phyloP scores from a whole-genome alignment of 1,140 invertebrate genomes.

The Acromyrmex charruanus region DNA sequence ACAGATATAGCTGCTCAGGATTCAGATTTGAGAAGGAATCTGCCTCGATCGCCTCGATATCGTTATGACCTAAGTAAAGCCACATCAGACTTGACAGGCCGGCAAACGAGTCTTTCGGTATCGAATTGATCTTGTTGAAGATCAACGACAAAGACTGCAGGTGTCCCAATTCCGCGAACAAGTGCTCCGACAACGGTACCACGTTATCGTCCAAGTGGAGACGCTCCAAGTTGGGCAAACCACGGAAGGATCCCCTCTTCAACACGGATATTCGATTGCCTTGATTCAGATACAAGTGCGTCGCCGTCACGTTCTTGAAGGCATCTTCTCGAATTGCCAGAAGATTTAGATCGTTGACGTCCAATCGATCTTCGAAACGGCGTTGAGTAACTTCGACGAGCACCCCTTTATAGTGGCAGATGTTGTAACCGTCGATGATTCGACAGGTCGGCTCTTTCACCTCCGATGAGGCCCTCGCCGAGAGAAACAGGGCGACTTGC shows the following conservation, averaged over 20 bases:
- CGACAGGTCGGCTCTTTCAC: constrained; percentile 22
- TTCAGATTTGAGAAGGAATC: constrained; percentile 44
- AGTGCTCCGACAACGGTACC: constrained; percentile 40
- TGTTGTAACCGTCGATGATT: neutral
- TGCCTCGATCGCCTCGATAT: constrained; percentile 35
- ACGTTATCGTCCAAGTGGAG: constrained; percentile 65
- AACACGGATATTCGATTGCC: constrained; percentile 68
- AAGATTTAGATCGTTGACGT: constrained; percentile 60
- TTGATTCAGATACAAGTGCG: constrained; percentile 27
- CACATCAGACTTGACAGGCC: constrained; percentile 52
- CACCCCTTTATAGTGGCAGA: constrained; percentile 56
- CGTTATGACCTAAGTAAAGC: constrained; percentile 65
- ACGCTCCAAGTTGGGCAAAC: constrained; percentile 45
- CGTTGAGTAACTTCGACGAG: constrained; percentile 59
- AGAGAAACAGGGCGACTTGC: neutral
- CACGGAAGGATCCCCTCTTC: constrained; percentile 58
- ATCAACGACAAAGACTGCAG: constrained; percentile 48
- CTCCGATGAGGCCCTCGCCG: neutral
- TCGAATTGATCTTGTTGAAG: constrained; percentile 61
- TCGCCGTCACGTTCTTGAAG: constrained; percentile 65
- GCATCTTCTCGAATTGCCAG: constrained; percentile 50
- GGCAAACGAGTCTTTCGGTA: constrained; percentile 67
- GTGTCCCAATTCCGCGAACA: constrained; percentile 65
- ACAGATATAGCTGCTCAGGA: constrained; percentile 50
- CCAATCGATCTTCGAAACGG: constrained; percentile 1